Conservation (phyloP, 1,140 invertebrate genomes). For the Drosophila serrata region DNA sequence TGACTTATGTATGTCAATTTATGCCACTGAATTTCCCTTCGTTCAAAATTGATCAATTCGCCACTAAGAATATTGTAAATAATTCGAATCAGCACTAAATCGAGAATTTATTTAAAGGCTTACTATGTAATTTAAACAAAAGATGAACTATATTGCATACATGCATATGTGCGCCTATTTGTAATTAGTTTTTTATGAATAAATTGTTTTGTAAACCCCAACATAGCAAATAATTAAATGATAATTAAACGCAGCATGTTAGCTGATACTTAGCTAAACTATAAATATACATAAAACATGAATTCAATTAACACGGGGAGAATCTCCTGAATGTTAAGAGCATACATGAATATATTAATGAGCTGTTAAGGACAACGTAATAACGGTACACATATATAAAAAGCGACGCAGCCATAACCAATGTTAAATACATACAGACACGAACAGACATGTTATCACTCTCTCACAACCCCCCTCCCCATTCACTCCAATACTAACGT, state of each 20-base stretch:
- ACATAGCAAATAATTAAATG: conserved; percentile 44
- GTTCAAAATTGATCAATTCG: conserved; percentile 30
- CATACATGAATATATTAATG: conserved; percentile 41
- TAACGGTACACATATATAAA: conserved; percentile 29
- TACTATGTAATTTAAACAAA: conserved; percentile 27
- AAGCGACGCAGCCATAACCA: conserved; percentile 61
- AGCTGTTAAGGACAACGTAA: conserved; percentile 68
- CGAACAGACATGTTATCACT: conserved; percentile 40
- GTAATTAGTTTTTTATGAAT: conserved; percentile 81
- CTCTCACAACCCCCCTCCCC: conserved; percentile 33
- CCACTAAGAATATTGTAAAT: conserved; percentile 52
- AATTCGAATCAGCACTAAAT: conserved; percentile 37
- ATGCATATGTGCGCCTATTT: conserved; percentile 59
- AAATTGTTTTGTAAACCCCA: conserved; percentile 72
- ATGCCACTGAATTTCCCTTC: conserved; percentile 19
- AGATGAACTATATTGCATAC: conserved; percentile 26
- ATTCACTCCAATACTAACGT: conserved; percentile 28
- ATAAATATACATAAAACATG: conserved; percentile 36
- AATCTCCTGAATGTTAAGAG: conserved; percentile 61
- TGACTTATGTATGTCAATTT: conserved; percentile 46
- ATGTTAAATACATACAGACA: conserved; percentile 57
- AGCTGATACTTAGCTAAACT: conserved; percentile 62
- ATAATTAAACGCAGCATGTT: conserved; percentile 38
- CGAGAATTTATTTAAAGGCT: conserved; percentile 56
- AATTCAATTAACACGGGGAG: conserved; percentile 13